A percentile compares a stretch with the other conserved stretches of the same genome.
These are phyloP conservation scores for Coturnix japonica DNA, from an alignment of 2,113 vertebrate species.

Conservation along the genomic window DNA sequence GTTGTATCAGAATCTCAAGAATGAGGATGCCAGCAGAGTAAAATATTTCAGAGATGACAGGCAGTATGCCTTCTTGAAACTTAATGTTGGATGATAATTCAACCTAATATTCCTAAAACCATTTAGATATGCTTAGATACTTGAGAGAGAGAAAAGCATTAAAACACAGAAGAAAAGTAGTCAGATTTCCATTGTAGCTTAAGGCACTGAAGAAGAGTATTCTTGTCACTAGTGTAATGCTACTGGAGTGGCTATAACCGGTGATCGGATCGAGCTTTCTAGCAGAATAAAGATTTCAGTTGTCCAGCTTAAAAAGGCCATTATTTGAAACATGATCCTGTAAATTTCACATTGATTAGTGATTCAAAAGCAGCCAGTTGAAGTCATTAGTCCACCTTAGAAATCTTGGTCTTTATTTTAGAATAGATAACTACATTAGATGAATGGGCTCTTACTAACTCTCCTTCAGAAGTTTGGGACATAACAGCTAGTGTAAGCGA, in stretches of 20 bases:
- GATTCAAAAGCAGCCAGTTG: not conserved
- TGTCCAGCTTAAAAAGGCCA: not conserved
- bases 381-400: not conserved
- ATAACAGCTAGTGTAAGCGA: not conserved
- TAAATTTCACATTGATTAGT: not conserved
- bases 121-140: not conserved
- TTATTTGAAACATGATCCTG: not conserved
- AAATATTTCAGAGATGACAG: not conserved
- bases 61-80: not conserved
- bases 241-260: not conserved
- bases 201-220: not conserved
- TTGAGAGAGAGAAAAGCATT: not conserved
- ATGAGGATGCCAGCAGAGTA: fast-evolving
- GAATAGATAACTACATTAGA: not conserved
- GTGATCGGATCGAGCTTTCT: not conserved
- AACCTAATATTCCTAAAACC: not conserved
- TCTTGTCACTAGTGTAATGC: not conserved
- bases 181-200: not conserved
- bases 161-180: not conserved
- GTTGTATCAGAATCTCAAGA: not conserved
- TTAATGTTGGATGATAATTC: not conserved
- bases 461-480: not conserved
- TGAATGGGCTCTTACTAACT: not conserved
- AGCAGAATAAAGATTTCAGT: not conserved
- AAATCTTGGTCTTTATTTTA: not conserved